A percentile compares a stretch with the other conserved stretches of the same genome.
These are phyloP conservation scores for Hucho hucho DNA, from an alignment of 2,113 vertebrate genomes.

Conservation along the genomic window DNA sequence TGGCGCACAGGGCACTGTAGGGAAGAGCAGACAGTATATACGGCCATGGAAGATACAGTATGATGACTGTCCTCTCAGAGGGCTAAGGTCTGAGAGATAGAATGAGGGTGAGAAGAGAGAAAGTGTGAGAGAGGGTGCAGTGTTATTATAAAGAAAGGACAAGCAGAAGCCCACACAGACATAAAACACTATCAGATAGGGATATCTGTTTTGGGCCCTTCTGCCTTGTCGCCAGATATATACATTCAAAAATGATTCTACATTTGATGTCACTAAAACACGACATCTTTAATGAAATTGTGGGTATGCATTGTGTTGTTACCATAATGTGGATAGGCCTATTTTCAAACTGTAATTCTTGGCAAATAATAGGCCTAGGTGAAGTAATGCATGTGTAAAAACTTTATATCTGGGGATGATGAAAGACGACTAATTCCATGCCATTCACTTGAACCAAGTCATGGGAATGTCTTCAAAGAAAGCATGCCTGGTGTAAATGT, in stretches of 20 bases:
- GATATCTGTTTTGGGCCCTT: neutral
- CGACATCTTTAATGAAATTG: no score
- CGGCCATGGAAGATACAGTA: neutral
- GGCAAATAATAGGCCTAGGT: neutral
- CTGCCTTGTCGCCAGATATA: no score
- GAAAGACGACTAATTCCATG: neutral
- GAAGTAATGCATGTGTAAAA: neutral
- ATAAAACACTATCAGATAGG: no score
- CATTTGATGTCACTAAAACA: no score
- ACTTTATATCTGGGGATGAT: neutral
- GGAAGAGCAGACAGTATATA: neutral
- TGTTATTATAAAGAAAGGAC: no score
- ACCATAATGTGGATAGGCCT: no score
- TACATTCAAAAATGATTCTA: no score
- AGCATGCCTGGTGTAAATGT: neutral
- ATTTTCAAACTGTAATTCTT: neutral
- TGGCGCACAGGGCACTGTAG: neutral
- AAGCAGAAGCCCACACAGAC: no score
- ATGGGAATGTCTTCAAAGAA: neutral
- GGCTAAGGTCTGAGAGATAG: neutral
- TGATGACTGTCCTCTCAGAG: neutral
- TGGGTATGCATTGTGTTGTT: no score
- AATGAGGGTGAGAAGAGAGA: constrained; percentile 4
- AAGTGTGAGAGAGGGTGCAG: neutral
- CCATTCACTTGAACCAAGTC: neutral